Evolutionary conservation across 2,113 vertebrate species (phyloP), one percentile per base, ranked within the genome.

Genomic region (Gracilinanus agilis): DNA sequence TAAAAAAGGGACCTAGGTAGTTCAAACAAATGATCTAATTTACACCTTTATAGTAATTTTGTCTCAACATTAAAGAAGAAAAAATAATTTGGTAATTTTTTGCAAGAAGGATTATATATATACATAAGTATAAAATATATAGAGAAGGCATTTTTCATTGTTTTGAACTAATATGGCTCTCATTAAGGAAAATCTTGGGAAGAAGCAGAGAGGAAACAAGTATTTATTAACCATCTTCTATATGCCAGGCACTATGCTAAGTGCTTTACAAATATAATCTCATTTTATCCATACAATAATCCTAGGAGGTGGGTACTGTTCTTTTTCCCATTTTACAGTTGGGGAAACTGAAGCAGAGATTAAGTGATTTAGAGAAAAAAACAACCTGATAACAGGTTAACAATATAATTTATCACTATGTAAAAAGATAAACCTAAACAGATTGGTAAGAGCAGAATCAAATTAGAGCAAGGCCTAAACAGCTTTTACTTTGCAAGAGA

Each of bases 21-120:
- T 97, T 98, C 97, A 98, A 98, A 98, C 96, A 98, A 98, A 98
- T 94, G 98, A 95, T 95, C 58, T 97, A 94, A 91, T 40, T 96
- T 56, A 96, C 4, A 56, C 53, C 49, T 93, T 56, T 9, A 95
- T 11, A 94, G 1, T 92, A 25, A 55, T 5, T 94, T n/a, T 96
- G 95, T 54, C n/a, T 96, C 94, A 25, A 92, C 13, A 92, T 94
- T 90, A n/a, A 27, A 44, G 53, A 67, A 83, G 23, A 54, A 40
- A 24, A 55, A 83, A 55, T 34, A 58, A 54, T 25, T 40, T 24
- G 61, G n/a, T 0, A 83, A 92, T 29, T n/a, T 75, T 75, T 83
- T 53, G 10, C 67, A 54, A 16, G 34, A 40, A 40, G 54, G 0
- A 40, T 88, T 54, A 83, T 13, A 91, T 91, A 94, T 93, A 19